A percentile compares a stretch with the other conserved stretches of the same genome.
phyloP scores from a whole-genome alignment of 92 coral and sea anemone genomes.

The Umimayanthus kanabou region DNA sequence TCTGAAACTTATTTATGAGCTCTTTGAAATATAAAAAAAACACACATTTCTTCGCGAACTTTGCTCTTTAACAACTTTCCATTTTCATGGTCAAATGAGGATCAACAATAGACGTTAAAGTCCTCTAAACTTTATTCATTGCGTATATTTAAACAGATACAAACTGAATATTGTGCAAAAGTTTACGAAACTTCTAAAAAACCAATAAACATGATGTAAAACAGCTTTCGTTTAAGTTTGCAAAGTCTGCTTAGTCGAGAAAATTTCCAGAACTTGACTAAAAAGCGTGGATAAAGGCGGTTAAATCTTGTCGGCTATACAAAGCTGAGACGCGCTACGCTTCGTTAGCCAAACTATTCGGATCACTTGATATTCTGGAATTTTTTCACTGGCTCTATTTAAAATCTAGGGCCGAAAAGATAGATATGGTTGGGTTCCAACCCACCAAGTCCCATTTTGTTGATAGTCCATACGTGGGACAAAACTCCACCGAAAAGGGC shows the following conservation, averaged over 20 bases:
- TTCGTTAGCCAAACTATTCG: conserved; percentile 1
- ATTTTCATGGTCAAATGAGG: conserved; percentile 30
- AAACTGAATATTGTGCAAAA: background rate
- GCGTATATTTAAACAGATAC: background rate
- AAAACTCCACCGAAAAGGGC: no score
- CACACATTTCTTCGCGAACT: background rate
- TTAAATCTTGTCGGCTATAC: background rate
- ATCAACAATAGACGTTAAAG: background rate
- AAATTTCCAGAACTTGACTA: background rate
- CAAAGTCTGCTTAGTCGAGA: background rate
- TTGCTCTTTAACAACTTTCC: background rate
- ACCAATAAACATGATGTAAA: no score
- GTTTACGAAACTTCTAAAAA: background rate
- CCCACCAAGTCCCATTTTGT: background rate
- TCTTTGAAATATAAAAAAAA: background rate
- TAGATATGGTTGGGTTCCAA: background rate
- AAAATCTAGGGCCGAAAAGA: background rate
- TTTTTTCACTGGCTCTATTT: background rate
- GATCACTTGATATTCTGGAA: background rate
- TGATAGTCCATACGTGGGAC: background rate
- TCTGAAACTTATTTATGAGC: background rate
- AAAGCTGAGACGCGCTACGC: background rate
- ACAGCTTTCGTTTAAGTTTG: background rate
- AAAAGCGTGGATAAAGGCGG: background rate
- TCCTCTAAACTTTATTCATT: background rate